These are phyloP conservation scores for Semibalanus balanoides DNA, from an alignment of 1,140 invertebrate genomes.

Conservation along the genomic window DNA sequence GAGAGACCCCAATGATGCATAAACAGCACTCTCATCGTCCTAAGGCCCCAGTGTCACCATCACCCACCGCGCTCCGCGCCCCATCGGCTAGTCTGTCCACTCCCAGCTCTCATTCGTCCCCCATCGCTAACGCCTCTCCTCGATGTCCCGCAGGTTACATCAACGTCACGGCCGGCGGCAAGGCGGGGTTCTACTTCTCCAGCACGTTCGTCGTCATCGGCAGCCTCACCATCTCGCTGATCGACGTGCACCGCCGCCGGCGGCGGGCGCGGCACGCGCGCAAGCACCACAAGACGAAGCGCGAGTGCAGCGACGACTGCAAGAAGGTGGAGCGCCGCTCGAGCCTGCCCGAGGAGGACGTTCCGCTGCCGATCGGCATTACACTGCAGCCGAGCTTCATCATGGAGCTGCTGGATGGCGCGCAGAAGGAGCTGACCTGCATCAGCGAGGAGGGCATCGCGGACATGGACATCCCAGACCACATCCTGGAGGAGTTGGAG, in stretches of 20 bases:
- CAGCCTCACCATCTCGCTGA: constrained; percentile 38
- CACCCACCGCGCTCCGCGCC: too few species aligned
- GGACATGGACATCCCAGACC: neutral
- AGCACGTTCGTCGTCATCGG: constrained; percentile 58
- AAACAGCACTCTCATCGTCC: too few species aligned
- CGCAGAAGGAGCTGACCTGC: neutral
- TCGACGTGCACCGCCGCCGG: neutral
- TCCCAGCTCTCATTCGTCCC: too few species aligned
- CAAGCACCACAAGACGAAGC: constrained; percentile 14
- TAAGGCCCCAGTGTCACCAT: too few species aligned
- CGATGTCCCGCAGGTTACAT: constrained; percentile 50
- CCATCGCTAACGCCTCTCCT: neutral
- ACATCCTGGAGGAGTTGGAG: constrained; percentile 61
- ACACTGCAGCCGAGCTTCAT: constrained; percentile 1
- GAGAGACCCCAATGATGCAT: too few species aligned
- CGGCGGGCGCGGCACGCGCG: constrained; percentile 6
- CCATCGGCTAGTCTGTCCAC: too few species aligned
- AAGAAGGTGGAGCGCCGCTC: neutral
- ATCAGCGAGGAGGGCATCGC: neutral
- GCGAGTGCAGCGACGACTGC: neutral
- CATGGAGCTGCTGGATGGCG: neutral
- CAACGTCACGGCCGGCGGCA: constrained; percentile 52
- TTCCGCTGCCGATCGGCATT: neutral
- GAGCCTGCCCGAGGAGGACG: neutral
- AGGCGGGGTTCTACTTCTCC: constrained; percentile 66